Evolutionary conservation across 2,888 invertebrate species (phyloP).

Genomic region (Pedicia rivosa): DNA sequence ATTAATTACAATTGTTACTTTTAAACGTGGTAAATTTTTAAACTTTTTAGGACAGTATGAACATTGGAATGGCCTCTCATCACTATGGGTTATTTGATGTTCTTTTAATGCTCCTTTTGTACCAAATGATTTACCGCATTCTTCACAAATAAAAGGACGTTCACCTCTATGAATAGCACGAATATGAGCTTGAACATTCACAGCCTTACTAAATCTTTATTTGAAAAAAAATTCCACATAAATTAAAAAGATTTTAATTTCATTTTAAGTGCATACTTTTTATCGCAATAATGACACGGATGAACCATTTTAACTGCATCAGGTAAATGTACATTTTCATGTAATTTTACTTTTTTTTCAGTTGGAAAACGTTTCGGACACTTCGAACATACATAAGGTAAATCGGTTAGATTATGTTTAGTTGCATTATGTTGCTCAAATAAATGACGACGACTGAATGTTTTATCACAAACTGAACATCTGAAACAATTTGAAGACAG

Average conservation of each 20-base stretch:
- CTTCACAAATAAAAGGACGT: slow-evolving; percentile 32
- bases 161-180: slow-evolving; percentile 22
- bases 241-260: neutral
- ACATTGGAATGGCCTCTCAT: slow-evolving; percentile 31
- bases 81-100: slow-evolving; percentile 33
- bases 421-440: slow-evolving; percentile 8
- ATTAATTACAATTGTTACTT: slow-evolving; percentile 10
- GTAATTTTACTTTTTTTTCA: slow-evolving; percentile 13
- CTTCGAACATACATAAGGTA: slow-evolving; percentile 9
- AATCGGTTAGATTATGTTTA: slow-evolving; percentile 6
- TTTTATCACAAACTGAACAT: slow-evolving; percentile 9
- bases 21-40: slow-evolving; percentile 24
- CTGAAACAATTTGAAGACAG: neutral
- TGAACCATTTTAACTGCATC: slow-evolving; percentile 15
- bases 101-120: slow-evolving; percentile 33
- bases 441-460: slow-evolving; percentile 6
- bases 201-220: slow-evolving; percentile 10
- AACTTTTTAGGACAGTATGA: slow-evolving; percentile 25
- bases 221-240: neutral
- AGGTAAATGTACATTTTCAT: slow-evolving; percentile 17
- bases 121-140: slow-evolving; percentile 32
- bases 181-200: slow-evolving; percentile 12
- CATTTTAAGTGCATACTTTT: slow-evolving; percentile 11
- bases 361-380: slow-evolving; percentile 13
- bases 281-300: slow-evolving; percentile 22